A percentile compares a stretch with the other conserved stretches of the same genome.
Evolutionary conservation across 2,113 vertebrate genomes (phyloP).

Genomic region (Centropristis striata): DNA sequence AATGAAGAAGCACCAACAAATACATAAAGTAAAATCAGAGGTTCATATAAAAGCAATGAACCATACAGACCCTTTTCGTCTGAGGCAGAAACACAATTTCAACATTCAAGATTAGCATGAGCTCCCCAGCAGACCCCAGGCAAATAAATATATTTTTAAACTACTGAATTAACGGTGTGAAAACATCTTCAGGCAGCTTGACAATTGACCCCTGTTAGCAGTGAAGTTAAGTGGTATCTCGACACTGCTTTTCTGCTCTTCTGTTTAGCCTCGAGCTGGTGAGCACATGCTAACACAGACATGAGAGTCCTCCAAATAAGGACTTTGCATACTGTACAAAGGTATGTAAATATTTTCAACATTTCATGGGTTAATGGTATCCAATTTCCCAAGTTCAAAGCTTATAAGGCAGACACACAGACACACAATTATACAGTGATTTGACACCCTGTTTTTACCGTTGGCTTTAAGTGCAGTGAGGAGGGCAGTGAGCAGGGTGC

Average conservation of each 20-base stretch:
- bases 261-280: neutral
- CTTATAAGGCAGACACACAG: neutral
- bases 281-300: neutral
- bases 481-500: conserved; percentile 86
- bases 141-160: neutral
- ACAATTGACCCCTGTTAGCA: neutral
- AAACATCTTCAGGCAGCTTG: neutral
- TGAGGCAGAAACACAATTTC: neutral
- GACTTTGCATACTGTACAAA: neutral
- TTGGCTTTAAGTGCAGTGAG: conserved; percentile 88
- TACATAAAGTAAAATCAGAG: neutral
- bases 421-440: neutral
- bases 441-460: conserved; percentile 72
- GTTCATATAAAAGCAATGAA: neutral
- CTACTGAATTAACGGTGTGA: neutral
- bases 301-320: neutral
- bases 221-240: neutral
- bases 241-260: neutral
- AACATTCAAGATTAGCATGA: neutral
- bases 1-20: neutral
- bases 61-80: neutral
- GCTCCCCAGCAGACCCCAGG: neutral
- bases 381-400: neutral
- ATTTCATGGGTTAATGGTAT: no score
- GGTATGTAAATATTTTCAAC: neutral